Conservation (phyloP, 2,888 invertebrate genomes). For the Cheilosia urbana region DNA sequence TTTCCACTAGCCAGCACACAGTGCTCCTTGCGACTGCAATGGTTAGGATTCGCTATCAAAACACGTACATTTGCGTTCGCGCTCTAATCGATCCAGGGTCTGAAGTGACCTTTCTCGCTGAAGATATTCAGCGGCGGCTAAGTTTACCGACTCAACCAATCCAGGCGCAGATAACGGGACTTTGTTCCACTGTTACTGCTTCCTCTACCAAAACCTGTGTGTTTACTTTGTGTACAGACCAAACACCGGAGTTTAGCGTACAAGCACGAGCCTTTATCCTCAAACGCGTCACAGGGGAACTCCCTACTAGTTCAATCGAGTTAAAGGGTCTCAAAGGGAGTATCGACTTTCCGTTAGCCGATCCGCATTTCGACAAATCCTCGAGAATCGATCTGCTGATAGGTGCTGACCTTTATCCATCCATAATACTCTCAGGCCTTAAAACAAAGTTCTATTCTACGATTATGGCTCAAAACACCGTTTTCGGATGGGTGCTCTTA, state of each 20-base stretch:
- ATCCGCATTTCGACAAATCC: not conserved
- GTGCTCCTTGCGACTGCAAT: not conserved
- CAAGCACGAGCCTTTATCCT: not conserved
- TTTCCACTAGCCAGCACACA: not conserved
- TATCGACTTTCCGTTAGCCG: not conserved
- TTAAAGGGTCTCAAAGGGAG: not conserved
- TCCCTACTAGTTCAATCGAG: not conserved
- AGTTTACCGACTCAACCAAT: not conserved
- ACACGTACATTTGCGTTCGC: not conserved
- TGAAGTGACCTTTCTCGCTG: not conserved
- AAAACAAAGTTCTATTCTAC: not conserved
- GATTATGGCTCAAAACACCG: slow-evolving; percentile 10
- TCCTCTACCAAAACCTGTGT: not conserved
- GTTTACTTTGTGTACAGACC: not conserved
- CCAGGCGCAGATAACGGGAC: not conserved
- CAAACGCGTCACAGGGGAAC: not conserved
- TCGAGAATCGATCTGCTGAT: not conserved
- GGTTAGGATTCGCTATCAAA: not conserved
- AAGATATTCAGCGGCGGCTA: not conserved
- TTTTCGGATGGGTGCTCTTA: not conserved
- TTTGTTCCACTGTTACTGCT: not conserved
- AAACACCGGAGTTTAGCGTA: not conserved
- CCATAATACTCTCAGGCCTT: not conserved
- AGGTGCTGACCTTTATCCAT: no score
- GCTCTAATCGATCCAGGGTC: not conserved